Base-by-base conservation (phyloP, 2,113 vertebrate species). In the Anas platyrhynchos region DNA sequence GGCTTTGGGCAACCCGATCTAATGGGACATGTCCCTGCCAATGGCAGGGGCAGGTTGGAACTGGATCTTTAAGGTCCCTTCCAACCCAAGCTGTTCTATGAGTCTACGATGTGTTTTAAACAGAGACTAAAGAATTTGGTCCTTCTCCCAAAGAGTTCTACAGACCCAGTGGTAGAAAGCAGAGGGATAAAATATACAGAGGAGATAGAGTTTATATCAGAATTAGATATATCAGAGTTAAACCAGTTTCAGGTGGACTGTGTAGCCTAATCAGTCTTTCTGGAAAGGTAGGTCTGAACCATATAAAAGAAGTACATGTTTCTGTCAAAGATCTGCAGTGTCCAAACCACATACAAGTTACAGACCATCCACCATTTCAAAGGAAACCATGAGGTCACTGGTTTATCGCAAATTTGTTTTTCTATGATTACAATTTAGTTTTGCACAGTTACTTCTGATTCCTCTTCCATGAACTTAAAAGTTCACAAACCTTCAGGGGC, bases 381-480 rank as follows among this genome's bases (percentile, higher is more conserved):
- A 89, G 8, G 18, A 29, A 32, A 78, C 36, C 75, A 13, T 18
- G 16, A 93, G 20, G 4, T 72, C 22, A 52, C 25, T 61, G 23
- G 4, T 78, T 91, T 59, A 20, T 61, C 65, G 73, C 20, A 95
- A 69, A 67, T 74, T 58, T 79, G 4, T 9, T 84, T 68, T 91
- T 0, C 0, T 2, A 3, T 32, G 11, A 52, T 32, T 56, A 72
- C 27, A 87, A 7, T 75, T 86, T 78, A 27, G 3, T 46, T 88
- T 82, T 89, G 23, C 17, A 41, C 17, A 13, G 17, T 58, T 27
- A 69, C 36, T 89, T 82, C 29, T 48, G 17, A 73, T 85, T 89
- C 44, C 12, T 84, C 25, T 66, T 82, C 48, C 32, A 84, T 56
- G 15, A 88, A 65, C 16, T 43, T 82, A 22, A 52, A 75, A 52